Evolutionary conservation across 2,888 invertebrate genomes (phyloP).

Genomic region (Elegia similella): DNA sequence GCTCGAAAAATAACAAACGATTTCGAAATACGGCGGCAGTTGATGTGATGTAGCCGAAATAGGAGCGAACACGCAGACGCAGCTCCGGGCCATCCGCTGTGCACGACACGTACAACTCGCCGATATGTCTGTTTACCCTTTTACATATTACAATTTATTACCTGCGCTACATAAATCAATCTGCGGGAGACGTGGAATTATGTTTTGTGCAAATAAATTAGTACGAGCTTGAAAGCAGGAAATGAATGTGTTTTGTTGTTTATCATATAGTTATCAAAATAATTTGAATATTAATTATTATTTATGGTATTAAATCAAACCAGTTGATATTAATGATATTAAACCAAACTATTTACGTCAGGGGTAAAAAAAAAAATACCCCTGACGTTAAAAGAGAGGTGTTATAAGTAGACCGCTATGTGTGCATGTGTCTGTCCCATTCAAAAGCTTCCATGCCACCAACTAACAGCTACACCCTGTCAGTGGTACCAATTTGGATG

Average conservation of each 20-base stretch:
- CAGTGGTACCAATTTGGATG: too few relatives aligned
- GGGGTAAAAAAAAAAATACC: too few relatives aligned
- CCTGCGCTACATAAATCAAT: conserved; percentile 29
- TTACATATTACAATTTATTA: conserved; percentile 30
- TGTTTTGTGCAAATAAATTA: conserved; percentile 20
- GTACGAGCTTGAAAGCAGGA: conserved; percentile 16
- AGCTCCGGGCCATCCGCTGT: conserved; percentile 36
- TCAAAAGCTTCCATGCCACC: too few relatives aligned
- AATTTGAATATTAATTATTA: too few relatives aligned
- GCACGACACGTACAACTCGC: conserved; percentile 13
- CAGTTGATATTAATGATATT: too few relatives aligned
- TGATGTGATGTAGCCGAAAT: conserved; percentile 44
- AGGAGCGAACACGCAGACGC: conserved; percentile 39
- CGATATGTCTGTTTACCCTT: conserved; percentile 28
- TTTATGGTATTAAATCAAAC: too few relatives aligned
- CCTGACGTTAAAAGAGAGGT: too few relatives aligned
- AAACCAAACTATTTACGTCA: too few relatives aligned
- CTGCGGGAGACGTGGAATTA: conserved; percentile 32
- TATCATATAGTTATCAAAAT: background rate
- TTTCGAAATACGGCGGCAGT: conserved; percentile 66
- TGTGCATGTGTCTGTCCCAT: too few relatives aligned
- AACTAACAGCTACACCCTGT: too few relatives aligned
- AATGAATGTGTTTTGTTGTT: conserved; percentile 12
- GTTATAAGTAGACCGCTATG: too few relatives aligned
- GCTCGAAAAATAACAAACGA: conserved; percentile 76